Evolutionary conservation across 2,888 invertebrate genomes (phyloP), one percentile per base, ranked within the genome.

Genomic region (Meandrusa payeni): DNA sequence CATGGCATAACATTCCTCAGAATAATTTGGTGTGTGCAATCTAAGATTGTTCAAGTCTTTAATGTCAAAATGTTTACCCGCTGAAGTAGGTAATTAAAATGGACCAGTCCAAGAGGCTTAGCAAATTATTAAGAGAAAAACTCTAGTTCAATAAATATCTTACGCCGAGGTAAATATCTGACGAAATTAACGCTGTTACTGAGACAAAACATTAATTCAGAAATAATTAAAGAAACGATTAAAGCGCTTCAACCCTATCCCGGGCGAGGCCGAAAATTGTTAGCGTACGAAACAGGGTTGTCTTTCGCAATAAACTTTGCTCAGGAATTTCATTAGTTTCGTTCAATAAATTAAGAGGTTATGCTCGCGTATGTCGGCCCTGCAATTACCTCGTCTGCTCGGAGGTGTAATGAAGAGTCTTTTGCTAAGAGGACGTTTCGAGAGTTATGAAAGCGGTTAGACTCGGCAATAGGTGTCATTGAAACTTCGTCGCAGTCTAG

Each of bases 321-420:
- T 64, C 64, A 69, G 83, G 87, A 87, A 87, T 87, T 87, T 87
- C 86, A 87, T 86, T 87, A 87, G 83, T 85, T 87, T 83, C 74
- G 76, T 87, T 81, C 85, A 85, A 87, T 87, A 87, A 87, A 86
- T 87, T 86, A 87, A 85, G 83, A 82, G 83, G 85, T 86, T 85
- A 86, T 86, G 81, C 80, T 80, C 77, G 76, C 77, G 83, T 86
- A 83, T 86, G 85, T 85, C 83, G 82, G 71, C 85, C 85, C 77
- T 80, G 83, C 80, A 77, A 85, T 86, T 85, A 85, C 81, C 80
- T 80, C 70, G 77, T 85, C 80, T 70, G 59, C 65, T 63, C 55
- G 57, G 57, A 70, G 72, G 74, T 72, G 73, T 85, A 85, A 87
- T 85, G 82, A 81, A 82, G 81, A 73, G 77, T 74, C 70, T 71